phyloP scores from a whole-genome alignment of 2,113 vertebrate species.

The Tenrec ecaudatus region DNA sequence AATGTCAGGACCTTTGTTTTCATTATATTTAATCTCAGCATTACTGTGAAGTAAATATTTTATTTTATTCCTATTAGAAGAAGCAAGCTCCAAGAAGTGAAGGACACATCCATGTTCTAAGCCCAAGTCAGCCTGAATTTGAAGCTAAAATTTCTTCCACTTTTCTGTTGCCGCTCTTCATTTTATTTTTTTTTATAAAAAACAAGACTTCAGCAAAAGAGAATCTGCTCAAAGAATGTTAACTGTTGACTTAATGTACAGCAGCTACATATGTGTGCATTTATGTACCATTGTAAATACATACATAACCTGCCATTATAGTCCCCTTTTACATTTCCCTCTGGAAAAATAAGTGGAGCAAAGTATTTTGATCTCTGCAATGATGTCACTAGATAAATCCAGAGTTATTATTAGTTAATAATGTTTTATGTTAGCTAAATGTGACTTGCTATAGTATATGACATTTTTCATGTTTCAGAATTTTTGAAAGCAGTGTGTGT shows the following conservation, averaged over 20 bases:
- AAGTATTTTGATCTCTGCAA: conserved; percentile 19
- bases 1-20: not conserved
- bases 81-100: not conserved
- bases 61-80: conserved; percentile 20
- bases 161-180: conserved; percentile 11
- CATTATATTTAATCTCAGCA: conserved; percentile 12
- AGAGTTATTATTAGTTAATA: conserved; percentile 7
- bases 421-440: conserved; percentile 49
- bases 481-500: conserved; percentile 47
- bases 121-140: conserved; percentile 1
- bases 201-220: conserved; percentile 13
- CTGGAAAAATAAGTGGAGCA: conserved; percentile 52
- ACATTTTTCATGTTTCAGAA: conserved; percentile 57
- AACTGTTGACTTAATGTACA: conserved; percentile 13
- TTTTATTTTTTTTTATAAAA: conserved; percentile 50
- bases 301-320: conserved; percentile 31
- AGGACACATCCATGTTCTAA: conserved; percentile 7
- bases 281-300: conserved; percentile 37
- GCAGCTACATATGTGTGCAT: not conserved
- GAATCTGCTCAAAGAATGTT: conserved; percentile 49
- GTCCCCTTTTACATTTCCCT: conserved; percentile 29
- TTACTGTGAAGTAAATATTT: not conserved
- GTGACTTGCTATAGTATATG: conserved; percentile 34
- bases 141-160: conserved; percentile 24
- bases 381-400: conserved; percentile 25